Conservation (phyloP, 2,888 invertebrate genomes). For the Cremastinae sp. region DNA sequence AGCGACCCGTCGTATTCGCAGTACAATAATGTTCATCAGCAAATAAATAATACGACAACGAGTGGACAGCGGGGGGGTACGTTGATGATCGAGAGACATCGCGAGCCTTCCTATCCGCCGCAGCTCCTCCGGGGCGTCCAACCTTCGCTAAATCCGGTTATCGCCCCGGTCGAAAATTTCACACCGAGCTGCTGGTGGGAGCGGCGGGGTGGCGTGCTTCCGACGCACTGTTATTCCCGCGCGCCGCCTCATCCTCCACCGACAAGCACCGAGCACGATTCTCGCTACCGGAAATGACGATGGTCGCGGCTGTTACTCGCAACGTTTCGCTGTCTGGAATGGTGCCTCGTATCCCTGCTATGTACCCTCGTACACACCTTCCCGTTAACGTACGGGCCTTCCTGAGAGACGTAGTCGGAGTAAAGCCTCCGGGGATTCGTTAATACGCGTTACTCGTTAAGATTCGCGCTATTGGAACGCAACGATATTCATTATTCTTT, state of each 20-base stretch:
- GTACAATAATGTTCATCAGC: slow-evolving; percentile 65
- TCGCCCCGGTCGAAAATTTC: slow-evolving; percentile 69
- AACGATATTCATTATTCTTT: too few relatives aligned
- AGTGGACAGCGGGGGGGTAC: slow-evolving; percentile 66
- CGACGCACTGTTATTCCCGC: slow-evolving; percentile 59
- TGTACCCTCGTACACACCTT: slow-evolving; percentile 72
- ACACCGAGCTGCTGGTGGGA: slow-evolving; percentile 73
- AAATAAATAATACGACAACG: slow-evolving; percentile 64
- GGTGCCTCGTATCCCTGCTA: slow-evolving; percentile 75
- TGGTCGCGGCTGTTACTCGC: slow-evolving; percentile 70
- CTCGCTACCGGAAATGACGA: slow-evolving; percentile 76
- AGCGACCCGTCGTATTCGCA: slow-evolving; percentile 66
- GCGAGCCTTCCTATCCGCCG: slow-evolving; percentile 68
- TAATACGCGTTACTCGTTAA: slow-evolving; percentile 1
- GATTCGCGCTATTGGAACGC: not conserved
- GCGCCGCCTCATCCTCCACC: slow-evolving; percentile 65
- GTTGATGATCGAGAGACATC: slow-evolving; percentile 67
- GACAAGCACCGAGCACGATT: slow-evolving; percentile 66
- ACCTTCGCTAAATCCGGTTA: slow-evolving; percentile 64
- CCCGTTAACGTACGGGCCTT: slow-evolving; percentile 67
- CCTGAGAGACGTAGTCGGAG: slow-evolving; percentile 38
- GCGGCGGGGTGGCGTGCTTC: slow-evolving; percentile 65
- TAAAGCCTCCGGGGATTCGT: not conserved
- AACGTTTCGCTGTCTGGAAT: slow-evolving; percentile 74
- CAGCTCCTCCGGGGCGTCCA: slow-evolving; percentile 65